A percentile compares a stretch with the other conserved stretches of the same genome.
phyloP scores from a whole-genome alignment of 2,797 vertebrate genomes.

The Petrocephalus schoutedeni region DNA sequence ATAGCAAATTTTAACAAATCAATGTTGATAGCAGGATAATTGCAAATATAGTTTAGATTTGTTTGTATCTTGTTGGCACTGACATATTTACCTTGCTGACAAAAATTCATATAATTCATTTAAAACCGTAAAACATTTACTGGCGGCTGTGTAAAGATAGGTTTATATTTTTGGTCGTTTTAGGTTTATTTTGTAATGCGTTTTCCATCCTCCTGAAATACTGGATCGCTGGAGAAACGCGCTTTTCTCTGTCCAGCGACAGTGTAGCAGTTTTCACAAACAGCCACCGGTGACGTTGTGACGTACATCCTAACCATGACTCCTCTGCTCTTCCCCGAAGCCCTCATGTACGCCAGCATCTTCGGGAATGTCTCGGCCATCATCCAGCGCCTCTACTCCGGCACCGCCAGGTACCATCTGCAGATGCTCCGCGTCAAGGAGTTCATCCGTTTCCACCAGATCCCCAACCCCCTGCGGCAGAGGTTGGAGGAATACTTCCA shows the following conservation, averaged over 20 bases:
- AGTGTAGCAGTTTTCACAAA: no score
- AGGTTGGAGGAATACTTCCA: constrained; percentile 97
- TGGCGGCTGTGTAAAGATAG: neutral
- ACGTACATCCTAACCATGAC: neutral
- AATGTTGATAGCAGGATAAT: neutral
- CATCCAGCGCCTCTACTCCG: constrained; percentile 96
- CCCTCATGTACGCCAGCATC: constrained; percentile 98
- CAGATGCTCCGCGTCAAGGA: constrained; percentile 98
- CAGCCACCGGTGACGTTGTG: neutral
- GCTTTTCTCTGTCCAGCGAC: neutral
- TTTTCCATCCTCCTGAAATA: neutral
- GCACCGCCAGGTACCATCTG: constrained; percentile 93
- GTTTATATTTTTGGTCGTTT: neutral
- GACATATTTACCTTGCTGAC: neutral
- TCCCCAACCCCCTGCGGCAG: constrained; percentile 92
- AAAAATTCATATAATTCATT: neutral
- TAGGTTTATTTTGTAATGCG: neutral
- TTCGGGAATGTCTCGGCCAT: constrained; percentile 99
- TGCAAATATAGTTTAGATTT: neutral
- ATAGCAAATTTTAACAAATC: neutral
- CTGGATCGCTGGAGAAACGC: neutral
- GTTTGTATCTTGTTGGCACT: neutral
- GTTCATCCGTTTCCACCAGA: constrained; percentile 98
- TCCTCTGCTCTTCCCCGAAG: constrained; percentile 55
- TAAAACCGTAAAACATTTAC: neutral